phyloP scores from a whole-genome alignment of 2,113 vertebrate genomes.

The Hylia prasina region DNA sequence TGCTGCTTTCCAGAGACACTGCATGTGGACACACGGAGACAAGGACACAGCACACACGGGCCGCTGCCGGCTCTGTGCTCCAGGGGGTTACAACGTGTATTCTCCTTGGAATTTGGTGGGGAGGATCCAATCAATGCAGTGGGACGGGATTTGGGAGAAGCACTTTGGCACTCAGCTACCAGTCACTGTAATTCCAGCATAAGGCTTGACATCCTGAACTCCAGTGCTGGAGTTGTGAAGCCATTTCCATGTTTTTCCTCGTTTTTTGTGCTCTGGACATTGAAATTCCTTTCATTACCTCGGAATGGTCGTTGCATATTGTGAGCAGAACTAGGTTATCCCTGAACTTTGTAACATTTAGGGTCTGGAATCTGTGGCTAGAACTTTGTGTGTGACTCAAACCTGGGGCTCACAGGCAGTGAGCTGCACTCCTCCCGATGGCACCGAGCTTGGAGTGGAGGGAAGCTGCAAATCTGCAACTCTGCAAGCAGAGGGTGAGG shows the following conservation, averaged over 20 bases:
- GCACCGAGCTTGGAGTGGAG: conserved; percentile 72
- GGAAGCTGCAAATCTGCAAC: conserved; percentile 35
- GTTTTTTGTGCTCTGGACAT: not conserved
- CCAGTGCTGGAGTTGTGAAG: not conserved
- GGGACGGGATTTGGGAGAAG: conserved; percentile 23
- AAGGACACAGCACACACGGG: not conserved
- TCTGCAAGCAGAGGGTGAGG: conserved; percentile 66
- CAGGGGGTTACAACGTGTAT: not conserved
- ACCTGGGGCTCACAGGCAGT: not conserved
- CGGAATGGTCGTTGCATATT: conserved; percentile 45
- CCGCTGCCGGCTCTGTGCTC: not conserved
- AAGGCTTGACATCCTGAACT: not conserved
- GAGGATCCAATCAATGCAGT: not conserved
- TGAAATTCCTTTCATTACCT: conserved; percentile 58
- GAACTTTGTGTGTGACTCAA: not conserved
- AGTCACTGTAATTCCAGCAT: not conserved
- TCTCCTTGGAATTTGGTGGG: not conserved
- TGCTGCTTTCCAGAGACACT: not conserved
- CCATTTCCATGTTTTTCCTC: not conserved
- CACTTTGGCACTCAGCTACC: conserved; percentile 56
- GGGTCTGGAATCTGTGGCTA: conserved; percentile 9
- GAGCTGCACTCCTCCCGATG: conserved; percentile 48
- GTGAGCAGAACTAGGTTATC: conserved; percentile 50
- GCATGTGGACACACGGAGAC: not conserved
- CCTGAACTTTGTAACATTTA: conserved; percentile 63